phyloP scores from a whole-genome alignment of 2,888 invertebrate genomes.

The Salticus scenicus region DNA sequence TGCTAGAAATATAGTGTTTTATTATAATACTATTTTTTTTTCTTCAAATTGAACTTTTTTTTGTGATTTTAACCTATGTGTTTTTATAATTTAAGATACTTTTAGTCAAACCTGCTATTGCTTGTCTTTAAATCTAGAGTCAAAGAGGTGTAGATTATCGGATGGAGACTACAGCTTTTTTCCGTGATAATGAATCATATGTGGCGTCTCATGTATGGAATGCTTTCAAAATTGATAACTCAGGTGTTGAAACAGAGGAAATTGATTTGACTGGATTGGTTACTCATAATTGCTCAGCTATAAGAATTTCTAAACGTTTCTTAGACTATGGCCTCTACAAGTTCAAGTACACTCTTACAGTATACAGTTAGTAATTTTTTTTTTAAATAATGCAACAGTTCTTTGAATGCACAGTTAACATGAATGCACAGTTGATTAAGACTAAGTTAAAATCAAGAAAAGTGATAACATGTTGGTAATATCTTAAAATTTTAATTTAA shows the following conservation, averaged over 20 bases:
- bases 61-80: no score
- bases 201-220: constrained; percentile 50
- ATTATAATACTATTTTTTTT: no score
- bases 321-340: constrained; percentile 50
- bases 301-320: constrained; percentile 33
- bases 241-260: constrained; percentile 40
- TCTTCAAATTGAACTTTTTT: no score
- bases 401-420: no score
- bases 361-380: constrained; percentile 38
- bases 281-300: constrained; percentile 56
- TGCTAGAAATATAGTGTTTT: no score
- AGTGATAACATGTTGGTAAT: no score
- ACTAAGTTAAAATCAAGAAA: no score
- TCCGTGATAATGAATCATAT: constrained; percentile 49
- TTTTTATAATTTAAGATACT: no score
- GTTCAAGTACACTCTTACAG: constrained; percentile 53
- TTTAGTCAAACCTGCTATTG: neutral
- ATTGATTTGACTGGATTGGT: constrained; percentile 45
- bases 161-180: constrained; percentile 53
- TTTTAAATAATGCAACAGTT: no score
- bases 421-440: no score
- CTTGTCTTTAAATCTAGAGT: constrained; percentile 17
- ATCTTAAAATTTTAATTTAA: no score
- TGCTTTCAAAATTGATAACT: constrained; percentile 20
- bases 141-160: constrained; percentile 47